Base-by-base conservation (phyloP, 2,797 vertebrate genomes). In the Micropoecilia bifurca region DNA sequence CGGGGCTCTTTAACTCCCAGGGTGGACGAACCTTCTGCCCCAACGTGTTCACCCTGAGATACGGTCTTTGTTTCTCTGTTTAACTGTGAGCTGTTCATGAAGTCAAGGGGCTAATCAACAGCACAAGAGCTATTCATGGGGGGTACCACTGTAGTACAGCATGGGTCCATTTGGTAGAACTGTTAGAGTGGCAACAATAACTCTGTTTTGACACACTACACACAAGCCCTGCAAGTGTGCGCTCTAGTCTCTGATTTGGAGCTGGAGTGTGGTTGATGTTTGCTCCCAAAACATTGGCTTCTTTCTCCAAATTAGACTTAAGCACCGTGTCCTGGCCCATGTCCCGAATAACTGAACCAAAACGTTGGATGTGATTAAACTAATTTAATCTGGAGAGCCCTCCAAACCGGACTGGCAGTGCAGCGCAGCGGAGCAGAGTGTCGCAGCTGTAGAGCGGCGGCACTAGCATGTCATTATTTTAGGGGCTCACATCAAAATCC, bases 81-180 rank as follows among this genome's bases (percentile, higher is more conserved):
- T 94, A 94, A 92, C 91, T 91, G 88, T 82, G 88, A 75, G 86
- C 90, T 85, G 89, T 92, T 94, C 84, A 94, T 95, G 90, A 95
- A 94, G 93, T 93, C 86, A 91, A 92, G 94, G 91, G 93, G 89
- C 92, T 94, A 93, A 95, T 94, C 92, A 90, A 86, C 25, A 78
- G 86, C 88, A 89, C 89, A 84, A 57, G 89, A 85, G 90, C 92
- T 82, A 92, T 94, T 95, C 89, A 95, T 86, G 28, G 87, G 80
- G 87, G 80, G 80, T 86, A 78, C 77, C 92, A 94, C 93, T 95
- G 95, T 95, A 74, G 41, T 74, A 94, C 89, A 88, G 83, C 90
- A 81, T 85, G 85, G 90, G 86, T 84, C 88, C 74, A 84, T 90
- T 91, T 85, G 88, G 89, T 77, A 66, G 85, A 72, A 92, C 93